phyloP scores from a whole-genome alignment of 2,797 vertebrate species.

The Macrochelys suwanniensis region DNA sequence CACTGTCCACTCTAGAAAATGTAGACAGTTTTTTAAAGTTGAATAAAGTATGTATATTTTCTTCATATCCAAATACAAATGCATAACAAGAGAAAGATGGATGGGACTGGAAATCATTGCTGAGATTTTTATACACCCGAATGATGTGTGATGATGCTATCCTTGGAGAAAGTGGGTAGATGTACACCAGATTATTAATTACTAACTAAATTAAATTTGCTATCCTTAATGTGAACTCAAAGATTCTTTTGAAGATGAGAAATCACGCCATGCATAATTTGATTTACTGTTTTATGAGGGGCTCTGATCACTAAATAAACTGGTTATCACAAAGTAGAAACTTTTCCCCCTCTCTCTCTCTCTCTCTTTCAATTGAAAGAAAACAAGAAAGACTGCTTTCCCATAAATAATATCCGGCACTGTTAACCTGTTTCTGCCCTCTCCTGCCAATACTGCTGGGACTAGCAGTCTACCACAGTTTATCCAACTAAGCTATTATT shows the following conservation, averaged over 20 bases:
- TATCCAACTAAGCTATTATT: conserved; percentile 52
- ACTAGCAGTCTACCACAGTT: not conserved
- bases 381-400: not conserved
- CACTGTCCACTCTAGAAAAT: conserved; percentile 2
- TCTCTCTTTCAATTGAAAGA: not conserved
- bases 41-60: not conserved
- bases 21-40: not conserved
- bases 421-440: conserved; percentile 50
- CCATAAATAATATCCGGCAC: not conserved
- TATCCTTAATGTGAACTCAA: not conserved
- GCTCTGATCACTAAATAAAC: not conserved
- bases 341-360: not conserved
- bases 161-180: conserved; percentile 1
- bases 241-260: not conserved
- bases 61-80: conserved; percentile 18
- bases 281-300: conserved; percentile 8
- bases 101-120: conserved; percentile 16
- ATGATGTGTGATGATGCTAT: not conserved
- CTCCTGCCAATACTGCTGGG: conserved; percentile 22
- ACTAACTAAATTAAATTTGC: not conserved
- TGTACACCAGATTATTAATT: conserved; percentile 15
- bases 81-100: conserved; percentile 30
- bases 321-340: not conserved
- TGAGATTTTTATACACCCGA: conserved; percentile 11
- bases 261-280: not conserved